A percentile compares a stretch with the other conserved stretches of the same genome.
Conservation (phyloP, 2,888 invertebrate genomes). For the Euzophera pinguis region DNA sequence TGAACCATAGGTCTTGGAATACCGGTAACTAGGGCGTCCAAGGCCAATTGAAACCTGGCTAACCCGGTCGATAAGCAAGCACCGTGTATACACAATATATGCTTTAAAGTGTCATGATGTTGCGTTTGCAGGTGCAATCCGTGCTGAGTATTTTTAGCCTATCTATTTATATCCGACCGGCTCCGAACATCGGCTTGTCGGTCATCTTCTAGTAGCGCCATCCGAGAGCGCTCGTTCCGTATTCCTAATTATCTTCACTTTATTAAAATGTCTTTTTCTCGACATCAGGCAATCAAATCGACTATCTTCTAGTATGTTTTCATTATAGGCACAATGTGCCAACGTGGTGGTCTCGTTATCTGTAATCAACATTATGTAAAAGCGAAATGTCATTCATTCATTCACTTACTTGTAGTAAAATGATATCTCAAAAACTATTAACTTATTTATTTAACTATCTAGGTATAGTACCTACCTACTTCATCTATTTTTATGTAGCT, state of each 20-base stretch:
- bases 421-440: too few relatives aligned
- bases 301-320: not conserved
- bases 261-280: constrained; percentile 4
- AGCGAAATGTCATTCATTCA: too few relatives aligned
- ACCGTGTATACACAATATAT: not conserved
- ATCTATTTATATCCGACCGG: constrained; percentile 73
- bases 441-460: too few relatives aligned
- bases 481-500: too few relatives aligned
- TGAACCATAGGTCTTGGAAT: too few relatives aligned
- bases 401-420: too few relatives aligned
- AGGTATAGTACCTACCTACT: too few relatives aligned
- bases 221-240: constrained; percentile 21
- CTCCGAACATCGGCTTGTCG: constrained; percentile 50
- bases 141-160: constrained; percentile 67
- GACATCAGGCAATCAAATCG: not conserved
- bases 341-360: not conserved
- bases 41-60: too few relatives aligned
- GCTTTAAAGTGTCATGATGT: constrained; percentile 25
- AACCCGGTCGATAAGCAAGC: too few relatives aligned
- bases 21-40: too few relatives aligned
- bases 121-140: constrained; percentile 63
- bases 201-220: constrained; percentile 45
- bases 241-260: not conserved
- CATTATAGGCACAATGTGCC: not conserved
- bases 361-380: too few relatives aligned